These are phyloP conservation scores for Apeira syringaria DNA, from an alignment of 2,888 invertebrate species.

Conservation along the genomic window DNA sequence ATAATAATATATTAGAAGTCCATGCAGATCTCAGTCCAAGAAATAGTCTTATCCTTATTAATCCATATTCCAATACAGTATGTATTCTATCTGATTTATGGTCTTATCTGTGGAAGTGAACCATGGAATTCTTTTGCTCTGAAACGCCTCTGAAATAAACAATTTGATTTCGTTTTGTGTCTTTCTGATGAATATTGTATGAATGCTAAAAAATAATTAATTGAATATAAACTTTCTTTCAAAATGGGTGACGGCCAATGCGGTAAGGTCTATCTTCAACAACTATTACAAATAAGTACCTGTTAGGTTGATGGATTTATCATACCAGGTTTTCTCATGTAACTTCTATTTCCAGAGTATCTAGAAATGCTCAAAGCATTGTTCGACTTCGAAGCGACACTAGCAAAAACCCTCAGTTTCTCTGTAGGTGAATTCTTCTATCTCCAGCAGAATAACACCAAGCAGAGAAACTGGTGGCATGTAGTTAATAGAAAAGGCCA, in stretches of 20 bases:
- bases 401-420: conserved; percentile 92
- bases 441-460: conserved; percentile 90
- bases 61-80: too few species aligned
- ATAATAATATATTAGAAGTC: too few species aligned
- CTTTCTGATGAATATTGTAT: too few species aligned
- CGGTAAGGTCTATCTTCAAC: not conserved
- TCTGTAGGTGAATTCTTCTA: conserved; percentile 91
- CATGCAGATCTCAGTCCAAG: too few species aligned
- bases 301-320: not conserved
- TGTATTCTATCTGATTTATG: too few species aligned
- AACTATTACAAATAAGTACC: not conserved
- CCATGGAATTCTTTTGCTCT: too few species aligned
- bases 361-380: conserved; percentile 92
- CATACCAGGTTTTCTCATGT: not conserved
- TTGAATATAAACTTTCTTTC: too few species aligned
- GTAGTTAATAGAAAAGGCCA: conserved; percentile 92
- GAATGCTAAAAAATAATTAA: too few species aligned
- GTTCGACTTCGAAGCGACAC: conserved; percentile 93
- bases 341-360: conserved; percentile 79
- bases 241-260: conserved; percentile 9
- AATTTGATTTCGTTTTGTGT: too few species aligned
- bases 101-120: too few species aligned
- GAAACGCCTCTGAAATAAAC: too few species aligned
- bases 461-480: conserved; percentile 95
- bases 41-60: too few species aligned